Evolutionary conservation across 64 coral and sea anemone genomes (phyloP), one percentile per base, ranked within the genome.

Genomic region (Porites lutea): DNA sequence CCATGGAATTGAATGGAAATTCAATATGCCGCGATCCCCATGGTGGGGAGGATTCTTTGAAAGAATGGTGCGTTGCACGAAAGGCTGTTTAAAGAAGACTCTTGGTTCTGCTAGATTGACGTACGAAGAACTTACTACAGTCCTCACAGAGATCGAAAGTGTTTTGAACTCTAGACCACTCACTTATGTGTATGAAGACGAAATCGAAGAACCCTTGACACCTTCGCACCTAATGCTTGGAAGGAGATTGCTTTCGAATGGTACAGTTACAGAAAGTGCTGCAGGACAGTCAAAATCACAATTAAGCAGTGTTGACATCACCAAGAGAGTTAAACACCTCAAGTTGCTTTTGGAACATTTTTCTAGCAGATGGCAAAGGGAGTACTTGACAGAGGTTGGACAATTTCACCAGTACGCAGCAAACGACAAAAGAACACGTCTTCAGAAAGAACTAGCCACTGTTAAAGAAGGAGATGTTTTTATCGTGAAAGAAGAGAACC

Each of bases 11-110:
- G 54, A 89, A 52, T 89, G 87, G 72, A 89, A 67, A 51, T 70
- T 60, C 8, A 89, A 70, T 89, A 21, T 75, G 74, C 58, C 16
- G 11, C 22, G 49, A 50, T 21, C 75, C 18, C 60, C 44, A 20
- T 79, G 58, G 88, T 72, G 51, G 66, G 84, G 84, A 50, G 84
- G 84, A 22, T n/a, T 88, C 52, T 82, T 71, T 37, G 75, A 78
- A 54, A 15, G 75, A 78, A 78, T 78, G 75, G 75, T 78, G 5
- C 49, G 75, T n/a, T 83, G 75, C 21, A 54, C 75, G 3, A 78
- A 78, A 78, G 75, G 75, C 11, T 52, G 49, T 78, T 78, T 78
- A 18, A 78, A 78, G 16, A 78, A 78, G 20, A 78, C 48, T 20
- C 75, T 78, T 78, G 75, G 75, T 55, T 78, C 75, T 54, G 75